A percentile compares a stretch with the other conserved stretches of the same genome.
Conservation (phyloP, 2,888 invertebrate genomes). For the Heliconius sara region DNA sequence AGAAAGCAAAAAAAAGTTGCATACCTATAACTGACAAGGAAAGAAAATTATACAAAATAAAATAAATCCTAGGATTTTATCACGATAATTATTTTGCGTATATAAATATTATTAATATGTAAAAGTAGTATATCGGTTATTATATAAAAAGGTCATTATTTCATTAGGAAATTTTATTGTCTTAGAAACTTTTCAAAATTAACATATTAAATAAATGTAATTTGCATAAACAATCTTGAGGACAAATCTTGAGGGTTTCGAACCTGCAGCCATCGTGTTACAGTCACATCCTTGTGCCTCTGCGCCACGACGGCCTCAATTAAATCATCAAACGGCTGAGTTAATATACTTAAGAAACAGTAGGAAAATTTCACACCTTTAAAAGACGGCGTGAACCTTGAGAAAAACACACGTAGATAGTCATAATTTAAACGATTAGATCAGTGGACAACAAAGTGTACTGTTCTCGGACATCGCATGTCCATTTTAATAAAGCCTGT, state of each 20-base stretch:
- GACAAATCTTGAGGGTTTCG: neutral
- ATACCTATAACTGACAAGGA: too few species aligned
- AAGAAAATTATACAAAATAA: too few species aligned
- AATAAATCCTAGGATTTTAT: too few species aligned
- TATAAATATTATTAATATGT: too few species aligned
- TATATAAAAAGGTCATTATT: too few species aligned
- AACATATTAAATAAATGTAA: neutral
- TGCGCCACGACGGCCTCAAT: too few species aligned
- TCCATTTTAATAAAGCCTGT: conserved; percentile 46
- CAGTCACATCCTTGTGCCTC: too few species aligned
- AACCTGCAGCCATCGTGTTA: too few species aligned
- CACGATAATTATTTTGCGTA: too few species aligned
- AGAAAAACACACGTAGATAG: conserved; percentile 41
- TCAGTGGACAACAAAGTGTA: conserved; percentile 47
- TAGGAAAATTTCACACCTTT: conserved; percentile 49
- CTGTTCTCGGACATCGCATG: conserved; percentile 44
- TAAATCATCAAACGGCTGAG: conserved; percentile 23
- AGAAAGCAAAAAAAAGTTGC: too few species aligned
- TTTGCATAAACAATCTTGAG: neutral
- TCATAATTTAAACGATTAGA: conserved; percentile 52
- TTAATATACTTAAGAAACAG: conserved; percentile 29
- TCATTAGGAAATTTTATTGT: neutral
- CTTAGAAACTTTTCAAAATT: neutral
- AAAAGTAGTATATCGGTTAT: too few species aligned
- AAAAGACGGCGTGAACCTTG: conserved; percentile 39